These are phyloP conservation scores for Riptortus pedestris DNA, from an alignment of 1,140 invertebrate species.

Conservation along the genomic window DNA sequence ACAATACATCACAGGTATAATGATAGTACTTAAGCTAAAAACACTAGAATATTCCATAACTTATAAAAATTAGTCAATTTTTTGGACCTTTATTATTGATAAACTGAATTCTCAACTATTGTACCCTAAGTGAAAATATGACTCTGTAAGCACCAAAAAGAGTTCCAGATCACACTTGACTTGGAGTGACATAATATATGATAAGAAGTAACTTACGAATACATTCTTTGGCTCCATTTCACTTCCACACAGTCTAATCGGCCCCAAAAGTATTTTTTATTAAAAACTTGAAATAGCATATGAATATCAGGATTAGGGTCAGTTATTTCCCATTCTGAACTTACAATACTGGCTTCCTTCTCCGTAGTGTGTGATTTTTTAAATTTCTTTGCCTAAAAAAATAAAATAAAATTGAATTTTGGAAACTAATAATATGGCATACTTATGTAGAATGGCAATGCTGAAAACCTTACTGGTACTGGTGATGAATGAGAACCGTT, in stretches of 20 bases:
- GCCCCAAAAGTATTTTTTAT: conserved; percentile 75
- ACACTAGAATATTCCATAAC: not conserved
- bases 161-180: no score
- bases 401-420: not conserved
- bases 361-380: not conserved
- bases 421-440: not conserved
- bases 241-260: conserved; percentile 65
- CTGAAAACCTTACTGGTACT: not conserved
- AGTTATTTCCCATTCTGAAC: conserved; percentile 51
- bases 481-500: not conserved
- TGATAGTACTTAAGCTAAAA: no score
- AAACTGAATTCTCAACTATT: no score
- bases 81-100: no score
- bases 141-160: no score
- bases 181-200: not conserved
- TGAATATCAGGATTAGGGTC: conserved; percentile 91
- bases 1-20: no score
- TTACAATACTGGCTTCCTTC: not conserved
- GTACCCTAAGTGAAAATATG: no score
- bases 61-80: not conserved
- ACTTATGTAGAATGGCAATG: not conserved
- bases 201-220: conserved; percentile 50
- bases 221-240: conserved; percentile 94
- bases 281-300: conserved; percentile 74
- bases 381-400: not conserved